A percentile compares a stretch with the other conserved stretches of the same genome.
Evolutionary conservation across 2,888 invertebrate genomes (phyloP).

Genomic region (Dasysyrphus tricinctus): DNA sequence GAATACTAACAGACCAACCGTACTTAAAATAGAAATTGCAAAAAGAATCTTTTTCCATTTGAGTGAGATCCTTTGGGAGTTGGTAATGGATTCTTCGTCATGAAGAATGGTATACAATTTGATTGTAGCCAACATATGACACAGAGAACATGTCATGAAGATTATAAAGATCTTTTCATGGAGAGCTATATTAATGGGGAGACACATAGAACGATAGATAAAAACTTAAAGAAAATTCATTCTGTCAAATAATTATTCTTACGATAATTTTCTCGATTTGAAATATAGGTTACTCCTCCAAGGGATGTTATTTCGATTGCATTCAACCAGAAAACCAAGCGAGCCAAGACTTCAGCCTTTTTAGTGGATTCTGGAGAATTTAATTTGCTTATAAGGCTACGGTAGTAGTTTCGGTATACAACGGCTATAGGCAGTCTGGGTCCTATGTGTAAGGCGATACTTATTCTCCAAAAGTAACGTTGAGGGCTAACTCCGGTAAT

Average conservation of each 20-base stretch:
- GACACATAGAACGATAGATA: background rate
- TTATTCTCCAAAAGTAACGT: constrained; percentile 95
- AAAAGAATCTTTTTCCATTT: constrained; percentile 90
- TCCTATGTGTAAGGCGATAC: constrained; percentile 95
- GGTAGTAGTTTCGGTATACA: constrained; percentile 93
- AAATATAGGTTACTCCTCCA: constrained; percentile 96
- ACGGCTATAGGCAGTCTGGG: constrained; percentile 95
- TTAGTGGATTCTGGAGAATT: constrained; percentile 78
- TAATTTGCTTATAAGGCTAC: constrained; percentile 83
- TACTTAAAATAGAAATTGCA: constrained; percentile 90
- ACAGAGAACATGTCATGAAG: constrained; percentile 93
- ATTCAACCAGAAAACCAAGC: constrained; percentile 92
- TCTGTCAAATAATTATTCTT: constrained; percentile 84
- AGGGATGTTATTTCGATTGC: constrained; percentile 92
- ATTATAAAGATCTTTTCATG: constrained; percentile 96
- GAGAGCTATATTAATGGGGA: constrained; percentile 87
- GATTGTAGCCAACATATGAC: constrained; percentile 92
- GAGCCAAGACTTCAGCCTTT: constrained; percentile 87
- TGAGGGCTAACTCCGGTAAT: constrained; percentile 97
- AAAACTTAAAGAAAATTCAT: background rate
- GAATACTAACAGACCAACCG: constrained; percentile 92
- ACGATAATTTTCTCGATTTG: constrained; percentile 98
- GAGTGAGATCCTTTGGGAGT: constrained; percentile 84
- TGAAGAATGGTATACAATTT: constrained; percentile 84
- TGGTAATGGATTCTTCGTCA: constrained; percentile 79